Conservation (phyloP, 2,113 vertebrate genomes). For the Saccopteryx bilineata region DNA sequence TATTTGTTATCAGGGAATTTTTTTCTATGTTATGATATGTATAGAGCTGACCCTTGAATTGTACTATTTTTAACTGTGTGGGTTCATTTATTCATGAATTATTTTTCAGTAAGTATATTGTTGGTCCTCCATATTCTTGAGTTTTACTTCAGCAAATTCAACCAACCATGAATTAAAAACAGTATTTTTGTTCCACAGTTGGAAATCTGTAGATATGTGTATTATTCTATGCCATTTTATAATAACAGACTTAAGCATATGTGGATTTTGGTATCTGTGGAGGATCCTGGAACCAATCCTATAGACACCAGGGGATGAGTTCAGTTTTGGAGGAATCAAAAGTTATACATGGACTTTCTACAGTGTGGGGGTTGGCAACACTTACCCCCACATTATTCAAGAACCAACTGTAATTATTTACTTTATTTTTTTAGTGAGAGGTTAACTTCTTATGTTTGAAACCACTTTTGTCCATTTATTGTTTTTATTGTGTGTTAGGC, state of each 20-base stretch:
- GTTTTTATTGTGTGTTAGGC: conserved; percentile 19
- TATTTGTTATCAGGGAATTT: not conserved
- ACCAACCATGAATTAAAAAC: not conserved
- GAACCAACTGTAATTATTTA: not conserved
- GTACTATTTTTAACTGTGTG: not conserved
- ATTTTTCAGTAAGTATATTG: not conserved
- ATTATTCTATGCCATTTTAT: not conserved
- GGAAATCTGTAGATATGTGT: not conserved
- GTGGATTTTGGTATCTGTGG: not conserved
- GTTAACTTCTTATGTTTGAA: not conserved
- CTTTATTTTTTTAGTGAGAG: not conserved
- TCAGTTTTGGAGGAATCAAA: not conserved
- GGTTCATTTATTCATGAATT: not conserved
- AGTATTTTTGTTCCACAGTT: not conserved
- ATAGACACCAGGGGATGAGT: not conserved
- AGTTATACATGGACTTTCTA: not conserved
- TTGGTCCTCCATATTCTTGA: not conserved
- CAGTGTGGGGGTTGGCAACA: not conserved
- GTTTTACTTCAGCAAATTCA: not conserved
- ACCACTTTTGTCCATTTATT: conserved; percentile 18
- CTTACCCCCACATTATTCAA: not conserved
- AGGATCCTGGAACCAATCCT: not conserved
- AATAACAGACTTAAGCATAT: not conserved
- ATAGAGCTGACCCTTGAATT: not conserved
- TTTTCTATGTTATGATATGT: not conserved